Percentiles rank a stretch among this genome's conserved stretches.
These are phyloP conservation scores for Urosaurus nigricauda DNA, from an alignment of 2,797 vertebrate species.

Conservation along the genomic window DNA sequence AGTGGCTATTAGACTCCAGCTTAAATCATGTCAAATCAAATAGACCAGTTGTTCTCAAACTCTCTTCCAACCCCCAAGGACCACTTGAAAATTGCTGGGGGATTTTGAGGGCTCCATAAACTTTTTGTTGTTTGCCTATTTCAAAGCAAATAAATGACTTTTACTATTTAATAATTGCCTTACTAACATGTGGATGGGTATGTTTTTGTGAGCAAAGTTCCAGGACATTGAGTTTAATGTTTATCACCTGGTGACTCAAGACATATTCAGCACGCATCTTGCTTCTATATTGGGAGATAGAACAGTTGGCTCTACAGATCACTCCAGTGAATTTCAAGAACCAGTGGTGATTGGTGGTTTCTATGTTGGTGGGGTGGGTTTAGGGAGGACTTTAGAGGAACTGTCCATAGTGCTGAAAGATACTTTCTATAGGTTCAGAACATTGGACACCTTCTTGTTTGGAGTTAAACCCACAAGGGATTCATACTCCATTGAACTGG, in stretches of 20 bases:
- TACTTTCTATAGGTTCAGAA: no score
- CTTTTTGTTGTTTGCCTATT: background rate
- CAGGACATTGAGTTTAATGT: background rate
- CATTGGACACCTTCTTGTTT: no score
- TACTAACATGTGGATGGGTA: background rate
- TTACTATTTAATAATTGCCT: background rate
- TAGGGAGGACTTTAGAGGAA: no score
- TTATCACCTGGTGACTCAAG: background rate
- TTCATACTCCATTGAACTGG: no score
- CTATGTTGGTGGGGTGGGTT: no score
- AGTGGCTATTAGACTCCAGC: background rate
- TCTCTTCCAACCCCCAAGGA: background rate
- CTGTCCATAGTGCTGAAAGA: no score
- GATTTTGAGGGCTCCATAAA: background rate
- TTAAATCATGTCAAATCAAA: conserved; percentile 4
- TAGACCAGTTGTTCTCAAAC: background rate
- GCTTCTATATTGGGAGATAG: background rate
- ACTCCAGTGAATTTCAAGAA: background rate
- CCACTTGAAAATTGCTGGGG: background rate
- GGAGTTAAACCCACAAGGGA: no score
- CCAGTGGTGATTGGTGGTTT: no score
- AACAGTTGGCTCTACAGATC: background rate
- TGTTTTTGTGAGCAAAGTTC: background rate
- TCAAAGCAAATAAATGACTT: background rate
- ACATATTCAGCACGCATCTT: background rate